Conservation (phyloP, 1,140 invertebrate genomes). For the Calosoma granatense region DNA sequence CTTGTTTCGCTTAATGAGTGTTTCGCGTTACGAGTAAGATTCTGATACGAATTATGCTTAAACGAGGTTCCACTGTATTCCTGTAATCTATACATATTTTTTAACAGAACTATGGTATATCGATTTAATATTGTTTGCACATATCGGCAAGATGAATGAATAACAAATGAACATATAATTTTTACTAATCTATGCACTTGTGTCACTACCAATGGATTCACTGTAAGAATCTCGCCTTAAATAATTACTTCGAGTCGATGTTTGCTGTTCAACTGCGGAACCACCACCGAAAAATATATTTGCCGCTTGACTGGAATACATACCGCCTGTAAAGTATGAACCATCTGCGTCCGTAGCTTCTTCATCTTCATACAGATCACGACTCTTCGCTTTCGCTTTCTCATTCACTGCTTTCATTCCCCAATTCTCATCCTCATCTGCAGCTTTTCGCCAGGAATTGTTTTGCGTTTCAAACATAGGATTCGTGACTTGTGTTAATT, state of each 20-base stretch:
- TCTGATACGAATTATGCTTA: too few species aligned
- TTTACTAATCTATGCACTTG: slow-evolving; percentile 12
- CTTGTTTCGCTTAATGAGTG: too few species aligned
- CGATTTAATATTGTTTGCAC: too few species aligned
- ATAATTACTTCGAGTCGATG: not conserved
- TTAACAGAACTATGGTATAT: too few species aligned
- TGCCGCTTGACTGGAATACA: slow-evolving; percentile 24
- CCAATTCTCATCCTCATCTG: not conserved
- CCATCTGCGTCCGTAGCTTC: not conserved
- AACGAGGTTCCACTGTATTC: too few species aligned
- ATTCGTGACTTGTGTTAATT: too few species aligned
- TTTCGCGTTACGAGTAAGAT: too few species aligned
- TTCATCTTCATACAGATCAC: not conserved
- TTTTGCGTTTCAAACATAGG: too few species aligned
- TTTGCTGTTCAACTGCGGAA: slow-evolving; percentile 5
- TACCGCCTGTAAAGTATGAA: not conserved
- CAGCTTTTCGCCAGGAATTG: too few species aligned
- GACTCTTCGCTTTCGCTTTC: not conserved
- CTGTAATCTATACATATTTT: too few species aligned
- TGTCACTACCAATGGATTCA: slow-evolving; percentile 14
- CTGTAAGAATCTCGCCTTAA: slow-evolving; percentile 4
- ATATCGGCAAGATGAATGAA: too few species aligned
- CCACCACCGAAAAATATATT: slow-evolving; percentile 27
- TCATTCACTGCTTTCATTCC: not conserved
- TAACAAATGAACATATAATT: too few species aligned